Evolutionary conservation across 2,113 vertebrate species (phyloP), one percentile per base, ranked within the genome.

Genomic region (Pachyramphus minor): DNA sequence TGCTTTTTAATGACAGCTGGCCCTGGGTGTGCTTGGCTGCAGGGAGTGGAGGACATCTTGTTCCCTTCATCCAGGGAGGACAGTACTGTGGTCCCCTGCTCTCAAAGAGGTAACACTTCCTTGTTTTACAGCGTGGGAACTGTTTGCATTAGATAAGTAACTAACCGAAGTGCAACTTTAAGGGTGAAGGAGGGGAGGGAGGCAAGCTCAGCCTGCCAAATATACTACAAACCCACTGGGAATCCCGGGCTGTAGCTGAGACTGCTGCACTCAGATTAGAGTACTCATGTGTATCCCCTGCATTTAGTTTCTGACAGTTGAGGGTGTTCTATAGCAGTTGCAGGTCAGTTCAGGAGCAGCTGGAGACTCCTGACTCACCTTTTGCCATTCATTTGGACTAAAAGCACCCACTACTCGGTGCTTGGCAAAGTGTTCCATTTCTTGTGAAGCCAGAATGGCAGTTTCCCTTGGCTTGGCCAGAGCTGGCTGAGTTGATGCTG

Each of bases 141-240:
- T n/a, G 11, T 21, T 30, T 35, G 49, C n/a, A 3, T 13, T 25
- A 24, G 81, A 2, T 22, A 20, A 75, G 72, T 9, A 5, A 27
- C 7, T 9, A 23, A 23, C n/a, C 8, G 0, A 22, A n/a, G 17
- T 41, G 37, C 19, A 12, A 0, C 1, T 1, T 9, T 30, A 21
- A 21, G 5, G 5, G 41, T 6, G 15, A 10, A 31, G 35, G 16
- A 47, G 30, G 1, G 24, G 47, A 25, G 47, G 49, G 78, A 5
- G 53, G 37, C 19, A 16, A 30, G 28, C 30, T 82, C 17, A 58
- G 37, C 53, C 41, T 52, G 21, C 31, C 18, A 25, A 2, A 6
- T 0, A 0, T 3, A 2, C 42, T 17, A 5, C 3, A 9, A 0
- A 9, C 4, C 4, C 49, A 11, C 5, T 30, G 62, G 47, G 47